Conservation (phyloP, 2,888 invertebrate species). For the Mesorhabditis sp. region DNA sequence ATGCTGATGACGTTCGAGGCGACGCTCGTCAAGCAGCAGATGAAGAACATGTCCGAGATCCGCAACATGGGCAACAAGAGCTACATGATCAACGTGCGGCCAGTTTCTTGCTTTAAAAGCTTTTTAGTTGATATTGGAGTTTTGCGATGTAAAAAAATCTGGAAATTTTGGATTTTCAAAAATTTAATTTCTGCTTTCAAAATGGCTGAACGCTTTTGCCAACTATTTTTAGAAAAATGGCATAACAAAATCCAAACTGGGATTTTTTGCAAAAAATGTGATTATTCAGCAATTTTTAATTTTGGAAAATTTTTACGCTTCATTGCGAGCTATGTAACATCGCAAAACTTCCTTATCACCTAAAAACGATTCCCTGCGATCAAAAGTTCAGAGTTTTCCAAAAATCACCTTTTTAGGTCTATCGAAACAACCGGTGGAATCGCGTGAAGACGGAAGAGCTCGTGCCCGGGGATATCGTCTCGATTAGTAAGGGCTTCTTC, state of each 20-base stretch:
- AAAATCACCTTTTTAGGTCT: constrained; percentile 33
- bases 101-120: neutral
- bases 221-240: no score
- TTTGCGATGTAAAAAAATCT: neutral
- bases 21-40: constrained; percentile 93
- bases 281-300: no score
- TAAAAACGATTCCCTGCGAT: no score
- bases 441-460: constrained; percentile 71
- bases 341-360: no score
- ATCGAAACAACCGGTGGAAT: constrained; percentile 50
- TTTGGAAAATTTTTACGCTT: no score
- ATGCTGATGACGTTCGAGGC: constrained; percentile 75
- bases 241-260: no score
- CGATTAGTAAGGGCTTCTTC: constrained; percentile 64
- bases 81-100: constrained; percentile 72
- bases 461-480: constrained; percentile 92
- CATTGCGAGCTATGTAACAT: no score
- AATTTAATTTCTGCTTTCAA: neutral
- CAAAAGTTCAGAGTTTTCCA: neutral
- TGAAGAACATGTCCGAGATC: constrained; percentile 96
- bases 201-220: neutral
- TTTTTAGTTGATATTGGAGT: neutral
- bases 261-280: no score
- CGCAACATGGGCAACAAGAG: constrained; percentile 98
- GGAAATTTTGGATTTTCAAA: neutral